Conservation (phyloP, 2,888 invertebrate species). For the Odontomyia ornata region DNA sequence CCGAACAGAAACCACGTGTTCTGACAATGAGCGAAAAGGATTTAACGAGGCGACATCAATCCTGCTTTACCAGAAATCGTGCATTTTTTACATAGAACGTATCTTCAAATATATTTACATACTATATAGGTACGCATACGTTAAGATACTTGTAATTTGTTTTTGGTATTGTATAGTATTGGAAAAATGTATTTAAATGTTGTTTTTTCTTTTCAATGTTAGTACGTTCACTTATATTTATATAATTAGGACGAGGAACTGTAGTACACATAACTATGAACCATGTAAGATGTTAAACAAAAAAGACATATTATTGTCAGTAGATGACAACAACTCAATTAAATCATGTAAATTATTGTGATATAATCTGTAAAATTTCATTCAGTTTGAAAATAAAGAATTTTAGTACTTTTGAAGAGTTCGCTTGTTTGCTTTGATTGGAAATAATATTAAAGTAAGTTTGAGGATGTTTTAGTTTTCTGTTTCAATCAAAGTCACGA, state of each 20-base stretch:
- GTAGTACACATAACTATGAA: constrained; percentile 5
- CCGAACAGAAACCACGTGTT: constrained; percentile 68
- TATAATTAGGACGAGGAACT: background rate
- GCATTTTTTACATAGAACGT: constrained; percentile 43
- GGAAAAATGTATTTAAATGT: too few species aligned
- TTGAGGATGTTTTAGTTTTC: background rate
- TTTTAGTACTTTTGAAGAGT: background rate
- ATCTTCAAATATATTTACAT: background rate
- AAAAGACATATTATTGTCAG: constrained; percentile 14
- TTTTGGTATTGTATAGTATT: too few species aligned
- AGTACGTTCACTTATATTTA: too few species aligned
- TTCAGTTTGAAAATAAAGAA: background rate
- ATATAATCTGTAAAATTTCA: constrained; percentile 11
- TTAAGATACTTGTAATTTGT: background rate
- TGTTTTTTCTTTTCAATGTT: too few species aligned
- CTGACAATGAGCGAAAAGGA: constrained; percentile 70
- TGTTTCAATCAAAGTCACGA: background rate
- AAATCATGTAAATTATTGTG: constrained; percentile 32
- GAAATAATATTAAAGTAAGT: too few species aligned
- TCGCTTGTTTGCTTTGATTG: too few species aligned
- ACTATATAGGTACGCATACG: background rate
- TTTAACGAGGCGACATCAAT: constrained; percentile 61
- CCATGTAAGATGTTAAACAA: background rate
- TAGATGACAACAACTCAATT: background rate
- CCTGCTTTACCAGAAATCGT: constrained; percentile 43